phyloP scores from a whole-genome alignment of 2,888 invertebrate genomes.

The Sesia bembeciformis region DNA sequence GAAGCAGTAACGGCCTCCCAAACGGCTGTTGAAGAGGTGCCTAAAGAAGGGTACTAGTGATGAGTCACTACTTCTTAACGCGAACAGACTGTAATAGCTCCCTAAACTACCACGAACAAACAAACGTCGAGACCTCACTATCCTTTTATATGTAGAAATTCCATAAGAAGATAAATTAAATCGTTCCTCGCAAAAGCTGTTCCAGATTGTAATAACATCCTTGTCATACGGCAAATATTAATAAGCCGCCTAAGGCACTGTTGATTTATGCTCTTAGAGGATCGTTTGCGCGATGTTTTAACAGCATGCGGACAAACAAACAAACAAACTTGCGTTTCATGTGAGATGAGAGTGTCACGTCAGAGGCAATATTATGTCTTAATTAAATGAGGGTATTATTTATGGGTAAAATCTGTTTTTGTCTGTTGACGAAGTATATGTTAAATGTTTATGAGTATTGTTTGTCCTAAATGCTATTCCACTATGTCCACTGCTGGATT shows the following conservation, averaged over 20 bases:
- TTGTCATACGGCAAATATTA: slow-evolving; percentile 47
- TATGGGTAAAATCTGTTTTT: slow-evolving; percentile 12
- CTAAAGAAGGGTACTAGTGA: too few relatives aligned
- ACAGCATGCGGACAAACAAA: slow-evolving; percentile 40
- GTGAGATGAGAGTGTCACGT: slow-evolving; percentile 33
- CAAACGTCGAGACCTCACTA: too few relatives aligned
- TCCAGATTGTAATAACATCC: not conserved
- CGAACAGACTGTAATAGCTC: too few relatives aligned
- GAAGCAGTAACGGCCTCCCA: too few relatives aligned
- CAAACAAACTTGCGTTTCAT: slow-evolving; percentile 24
- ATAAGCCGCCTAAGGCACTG: slow-evolving; percentile 60
- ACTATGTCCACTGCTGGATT: too few relatives aligned
- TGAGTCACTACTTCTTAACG: too few relatives aligned
- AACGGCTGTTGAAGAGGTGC: too few relatives aligned
- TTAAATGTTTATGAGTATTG: too few relatives aligned
- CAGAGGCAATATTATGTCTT: slow-evolving; percentile 29
- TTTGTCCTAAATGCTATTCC: too few relatives aligned
- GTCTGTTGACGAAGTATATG: too few relatives aligned
- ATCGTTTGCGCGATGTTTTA: slow-evolving; percentile 53
- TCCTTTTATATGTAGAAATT: too few relatives aligned
- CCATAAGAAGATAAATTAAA: not conserved
- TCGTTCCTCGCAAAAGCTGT: not conserved
- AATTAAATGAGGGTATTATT: slow-evolving; percentile 46
- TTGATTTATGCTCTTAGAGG: slow-evolving; percentile 62
- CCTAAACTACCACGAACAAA: too few relatives aligned